Percentiles rank a stretch among this genome's conserved stretches.
phyloP scores from a whole-genome alignment of 2,113 vertebrate genomes.

The Myocastor coypus region DNA sequence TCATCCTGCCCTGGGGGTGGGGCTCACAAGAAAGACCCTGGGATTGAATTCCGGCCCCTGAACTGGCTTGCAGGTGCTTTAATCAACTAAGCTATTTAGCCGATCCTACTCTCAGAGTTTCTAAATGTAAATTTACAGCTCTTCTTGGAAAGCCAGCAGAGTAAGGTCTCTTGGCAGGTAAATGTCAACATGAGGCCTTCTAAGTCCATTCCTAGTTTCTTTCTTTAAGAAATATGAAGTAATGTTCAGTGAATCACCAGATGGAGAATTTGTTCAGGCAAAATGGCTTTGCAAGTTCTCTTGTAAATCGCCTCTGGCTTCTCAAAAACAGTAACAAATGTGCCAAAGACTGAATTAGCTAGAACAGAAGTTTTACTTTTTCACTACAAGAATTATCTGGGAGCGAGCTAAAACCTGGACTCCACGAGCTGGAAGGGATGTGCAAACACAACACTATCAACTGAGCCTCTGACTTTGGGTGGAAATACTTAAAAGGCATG shows the following conservation, averaged over 20 bases:
- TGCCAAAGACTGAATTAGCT: slow-evolving; percentile 82
- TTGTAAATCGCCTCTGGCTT: slow-evolving; percentile 83
- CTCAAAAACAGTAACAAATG: slow-evolving; percentile 82
- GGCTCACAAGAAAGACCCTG: no score
- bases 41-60: no score
- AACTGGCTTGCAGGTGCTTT: no score
- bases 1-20: no score
- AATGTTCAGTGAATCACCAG: slow-evolving; percentile 79
- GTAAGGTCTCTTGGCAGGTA: slow-evolving; percentile 58
- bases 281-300: slow-evolving; percentile 81
- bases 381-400: slow-evolving; percentile 73
- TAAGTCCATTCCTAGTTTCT: slow-evolving; percentile 61
- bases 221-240: slow-evolving; percentile 77
- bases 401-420: slow-evolving; percentile 79
- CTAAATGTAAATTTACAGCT: slow-evolving; percentile 31
- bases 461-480: neutral
- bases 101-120: neutral
- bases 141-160: neutral
- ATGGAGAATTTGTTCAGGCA: slow-evolving; percentile 82
- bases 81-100: no score
- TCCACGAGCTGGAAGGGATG: slow-evolving; percentile 70
- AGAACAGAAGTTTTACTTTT: slow-evolving; percentile 83
- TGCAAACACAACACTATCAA: slow-evolving; percentile 5
- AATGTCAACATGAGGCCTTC: slow-evolving; percentile 49
- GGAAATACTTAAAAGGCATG: neutral